Conservation (phyloP, 2,888 invertebrate species). For the Papilio gigon region DNA sequence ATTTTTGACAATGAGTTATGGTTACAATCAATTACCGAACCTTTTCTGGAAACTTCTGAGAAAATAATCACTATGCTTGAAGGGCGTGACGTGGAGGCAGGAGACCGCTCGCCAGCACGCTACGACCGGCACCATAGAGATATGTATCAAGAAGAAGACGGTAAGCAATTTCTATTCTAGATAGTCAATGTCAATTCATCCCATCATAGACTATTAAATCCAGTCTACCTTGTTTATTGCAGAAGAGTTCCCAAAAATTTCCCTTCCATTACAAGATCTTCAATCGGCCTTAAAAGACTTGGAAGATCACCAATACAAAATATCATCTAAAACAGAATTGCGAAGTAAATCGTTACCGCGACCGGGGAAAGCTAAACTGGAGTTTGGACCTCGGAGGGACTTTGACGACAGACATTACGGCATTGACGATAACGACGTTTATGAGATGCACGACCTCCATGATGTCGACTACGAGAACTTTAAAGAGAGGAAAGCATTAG, state of each 20-base stretch:
- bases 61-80: not conserved
- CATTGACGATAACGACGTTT: constrained; percentile 66
- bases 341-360: constrained; percentile 74
- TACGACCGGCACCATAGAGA: constrained; percentile 57
- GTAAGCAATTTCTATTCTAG: constrained; percentile 45
- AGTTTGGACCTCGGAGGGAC: constrained; percentile 65
- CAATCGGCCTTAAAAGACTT: constrained; percentile 73
- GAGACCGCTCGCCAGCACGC: constrained; percentile 59
- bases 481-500: constrained; percentile 71
- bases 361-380: constrained; percentile 62
- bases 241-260: constrained; percentile 76
- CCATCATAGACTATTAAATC: too few species aligned
- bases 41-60: too few species aligned
- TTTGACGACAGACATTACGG: constrained; percentile 64
- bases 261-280: constrained; percentile 73
- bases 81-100: constrained; percentile 58
- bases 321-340: constrained; percentile 57
- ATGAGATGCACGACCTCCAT: constrained; percentile 73
- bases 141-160: constrained; percentile 61
- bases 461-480: constrained; percentile 78
- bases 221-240: constrained; percentile 47
- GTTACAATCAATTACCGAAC: too few species aligned
- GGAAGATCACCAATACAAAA: constrained; percentile 68
- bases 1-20: too few species aligned
- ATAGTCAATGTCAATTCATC: too few species aligned